A percentile compares a stretch with the other conserved stretches of the same genome.
These are phyloP conservation scores for Steromphala cineraria DNA, from an alignment of 2,888 invertebrate species.

Conservation along the genomic window DNA sequence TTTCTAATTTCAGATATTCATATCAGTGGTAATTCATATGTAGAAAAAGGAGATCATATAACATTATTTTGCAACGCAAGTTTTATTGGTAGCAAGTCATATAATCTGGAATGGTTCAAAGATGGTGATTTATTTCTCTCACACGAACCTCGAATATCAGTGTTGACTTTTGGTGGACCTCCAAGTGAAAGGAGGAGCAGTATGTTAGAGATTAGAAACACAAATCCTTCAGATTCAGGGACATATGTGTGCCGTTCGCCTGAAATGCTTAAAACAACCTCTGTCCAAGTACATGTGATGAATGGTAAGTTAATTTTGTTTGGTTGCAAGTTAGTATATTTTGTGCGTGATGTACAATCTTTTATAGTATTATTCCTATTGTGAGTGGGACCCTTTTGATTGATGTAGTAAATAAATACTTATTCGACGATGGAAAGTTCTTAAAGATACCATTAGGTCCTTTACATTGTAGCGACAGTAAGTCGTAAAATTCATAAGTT, in stretches of 20 bases:
- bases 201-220: conserved; percentile 22
- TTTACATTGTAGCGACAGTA: too few species aligned
- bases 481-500: too few species aligned
- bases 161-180: conserved; percentile 17
- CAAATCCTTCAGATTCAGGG: conserved; percentile 12
- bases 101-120: conserved; percentile 40
- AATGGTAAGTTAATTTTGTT: conserved; percentile 16
- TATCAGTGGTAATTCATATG: conserved; percentile 39
- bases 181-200: conserved; percentile 18
- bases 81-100: conserved; percentile 18
- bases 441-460: too few species aligned
- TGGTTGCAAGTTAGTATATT: neutral
- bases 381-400: too few species aligned
- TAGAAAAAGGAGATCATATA: conserved; percentile 35
- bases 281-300: conserved; percentile 27
- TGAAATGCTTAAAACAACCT: conserved; percentile 17
- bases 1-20: conserved; percentile 34
- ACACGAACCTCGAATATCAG: conserved; percentile 17
- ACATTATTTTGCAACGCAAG: conserved; percentile 40
- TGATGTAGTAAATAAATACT: too few species aligned
- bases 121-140: conserved; percentile 29
- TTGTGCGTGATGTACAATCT: neutral
- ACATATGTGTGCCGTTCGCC: conserved; percentile 22
- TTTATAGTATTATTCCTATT: too few species aligned
- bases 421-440: too few species aligned